Conservation (phyloP, 2,888 invertebrate genomes). For the Xestobium rufovillosum region DNA sequence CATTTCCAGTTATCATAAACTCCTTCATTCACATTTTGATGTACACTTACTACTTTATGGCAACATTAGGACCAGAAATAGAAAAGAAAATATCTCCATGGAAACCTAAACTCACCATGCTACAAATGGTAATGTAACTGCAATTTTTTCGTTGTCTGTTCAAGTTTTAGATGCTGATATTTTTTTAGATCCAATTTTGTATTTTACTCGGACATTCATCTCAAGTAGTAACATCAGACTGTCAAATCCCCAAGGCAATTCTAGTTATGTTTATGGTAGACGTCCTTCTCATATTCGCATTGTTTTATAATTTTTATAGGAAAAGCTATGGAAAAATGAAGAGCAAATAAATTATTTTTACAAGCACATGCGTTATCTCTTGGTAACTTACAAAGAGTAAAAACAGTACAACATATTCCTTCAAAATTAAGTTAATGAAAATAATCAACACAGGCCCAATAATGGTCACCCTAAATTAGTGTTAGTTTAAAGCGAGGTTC, state of each 20-base stretch:
- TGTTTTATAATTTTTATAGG: conserved; percentile 64
- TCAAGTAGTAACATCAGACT: conserved; percentile 50
- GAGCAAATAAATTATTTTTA: no score
- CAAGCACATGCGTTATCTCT: no score
- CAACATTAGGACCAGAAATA: conserved; percentile 53
- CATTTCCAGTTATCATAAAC: conserved; percentile 60
- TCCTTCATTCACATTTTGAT: conserved; percentile 64
- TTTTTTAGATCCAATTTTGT: conserved; percentile 57
- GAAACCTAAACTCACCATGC: conserved; percentile 49
- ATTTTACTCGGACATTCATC: conserved; percentile 53
- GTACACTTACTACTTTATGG: conserved; percentile 66
- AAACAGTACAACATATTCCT: no score
- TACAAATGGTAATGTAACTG: conserved; percentile 58
- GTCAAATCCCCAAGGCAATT: conserved; percentile 48
- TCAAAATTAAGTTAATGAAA: no score
- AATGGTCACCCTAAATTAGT: no score
- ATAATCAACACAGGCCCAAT: no score
- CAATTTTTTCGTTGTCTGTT: conserved; percentile 8
- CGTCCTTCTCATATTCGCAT: conserved; percentile 57
- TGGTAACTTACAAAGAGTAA: no score
- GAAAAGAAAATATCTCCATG: conserved; percentile 50
- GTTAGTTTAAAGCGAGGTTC: no score
- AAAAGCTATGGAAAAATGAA: conserved; percentile 49
- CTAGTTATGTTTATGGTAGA: conserved; percentile 53
- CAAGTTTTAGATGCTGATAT: conserved; percentile 7